Evolutionary conservation across 2,888 invertebrate genomes (phyloP).

Genomic region (Watsonalla cultraria): DNA sequence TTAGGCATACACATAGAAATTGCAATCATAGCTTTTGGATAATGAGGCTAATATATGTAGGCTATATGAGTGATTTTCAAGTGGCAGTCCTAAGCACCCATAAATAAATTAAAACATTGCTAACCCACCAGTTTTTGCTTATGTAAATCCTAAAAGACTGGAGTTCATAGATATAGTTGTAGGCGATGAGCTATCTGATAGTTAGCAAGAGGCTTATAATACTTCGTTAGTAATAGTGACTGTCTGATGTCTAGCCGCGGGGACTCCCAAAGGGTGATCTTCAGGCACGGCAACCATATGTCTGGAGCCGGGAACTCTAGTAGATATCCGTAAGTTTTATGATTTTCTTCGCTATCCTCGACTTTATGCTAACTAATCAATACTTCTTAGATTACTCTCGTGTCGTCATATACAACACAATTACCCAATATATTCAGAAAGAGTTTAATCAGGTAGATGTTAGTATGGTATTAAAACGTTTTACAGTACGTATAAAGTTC

Average conservation of each 20-base stretch:
- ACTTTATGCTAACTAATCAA: no score
- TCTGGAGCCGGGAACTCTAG: constrained; percentile 80
- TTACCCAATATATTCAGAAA: neutral
- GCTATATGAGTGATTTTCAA: no score
- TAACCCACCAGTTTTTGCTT: neutral
- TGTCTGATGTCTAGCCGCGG: constrained; percentile 78
- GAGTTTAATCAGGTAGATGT: no score
- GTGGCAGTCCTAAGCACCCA: neutral
- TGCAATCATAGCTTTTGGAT: no score
- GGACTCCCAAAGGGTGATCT: constrained; percentile 86
- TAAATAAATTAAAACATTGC: neutral
- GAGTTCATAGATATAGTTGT: neutral
- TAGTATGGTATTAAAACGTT: no score
- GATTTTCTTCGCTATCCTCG: neutral
- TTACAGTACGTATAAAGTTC: neutral
- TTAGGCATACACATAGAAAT: no score
- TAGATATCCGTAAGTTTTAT: constrained; percentile 84
- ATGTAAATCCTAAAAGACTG: neutral
- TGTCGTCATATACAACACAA: no score
- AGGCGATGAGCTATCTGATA: neutral
- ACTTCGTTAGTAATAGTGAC: constrained; percentile 3
- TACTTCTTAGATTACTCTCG: no score
- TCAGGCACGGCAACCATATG: constrained; percentile 86
- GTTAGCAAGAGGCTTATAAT: constrained; percentile 8
- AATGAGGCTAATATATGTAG: no score